Conservation (phyloP, 1,140 invertebrate species). For the Rhysida immarginata region DNA sequence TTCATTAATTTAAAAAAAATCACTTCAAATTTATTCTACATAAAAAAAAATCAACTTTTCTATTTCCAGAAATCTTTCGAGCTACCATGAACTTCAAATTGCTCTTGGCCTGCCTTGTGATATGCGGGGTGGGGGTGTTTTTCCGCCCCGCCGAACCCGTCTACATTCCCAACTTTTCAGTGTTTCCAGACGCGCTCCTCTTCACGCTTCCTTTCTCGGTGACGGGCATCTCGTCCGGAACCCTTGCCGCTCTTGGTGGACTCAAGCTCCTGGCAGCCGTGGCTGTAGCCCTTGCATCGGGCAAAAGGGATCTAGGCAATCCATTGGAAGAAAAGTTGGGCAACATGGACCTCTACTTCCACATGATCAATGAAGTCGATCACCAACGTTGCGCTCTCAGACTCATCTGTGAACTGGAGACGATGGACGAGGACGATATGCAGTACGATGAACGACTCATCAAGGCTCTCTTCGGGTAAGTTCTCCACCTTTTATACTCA, state of each 20-base stretch:
- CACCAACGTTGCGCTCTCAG: constrained; percentile 7
- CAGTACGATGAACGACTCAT: constrained; percentile 7
- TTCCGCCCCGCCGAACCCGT: constrained; percentile 4
- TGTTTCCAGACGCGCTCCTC: constrained; percentile 1
- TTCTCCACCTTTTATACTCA: too few species aligned
- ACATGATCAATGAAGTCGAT: constrained; percentile 12
- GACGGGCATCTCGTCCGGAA: constrained; percentile 8
- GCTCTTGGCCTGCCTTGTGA: too few species aligned
- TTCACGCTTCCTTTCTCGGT: constrained; percentile 7
- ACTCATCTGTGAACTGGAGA: constrained; percentile 8
- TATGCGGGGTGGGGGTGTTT: too few species aligned
- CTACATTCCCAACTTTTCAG: constrained; percentile 5
- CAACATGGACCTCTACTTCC: constrained; percentile 10
- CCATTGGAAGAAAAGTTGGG: constrained; percentile 1
- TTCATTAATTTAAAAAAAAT: too few species aligned
- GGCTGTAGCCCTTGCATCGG: constrained; percentile 6
- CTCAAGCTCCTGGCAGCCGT: constrained; percentile 9
- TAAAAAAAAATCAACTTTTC: too few species aligned
- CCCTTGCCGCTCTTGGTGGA: constrained; percentile 7
- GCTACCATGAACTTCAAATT: too few species aligned
- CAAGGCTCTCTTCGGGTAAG: constrained; percentile 10
- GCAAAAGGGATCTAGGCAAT: background rate
- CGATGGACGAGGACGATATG: background rate
- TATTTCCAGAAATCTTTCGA: too few species aligned
- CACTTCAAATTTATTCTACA: too few species aligned